These are phyloP conservation scores for Drosophila lowei DNA, from an alignment of 1,140 invertebrate species.

Conservation along the genomic window DNA sequence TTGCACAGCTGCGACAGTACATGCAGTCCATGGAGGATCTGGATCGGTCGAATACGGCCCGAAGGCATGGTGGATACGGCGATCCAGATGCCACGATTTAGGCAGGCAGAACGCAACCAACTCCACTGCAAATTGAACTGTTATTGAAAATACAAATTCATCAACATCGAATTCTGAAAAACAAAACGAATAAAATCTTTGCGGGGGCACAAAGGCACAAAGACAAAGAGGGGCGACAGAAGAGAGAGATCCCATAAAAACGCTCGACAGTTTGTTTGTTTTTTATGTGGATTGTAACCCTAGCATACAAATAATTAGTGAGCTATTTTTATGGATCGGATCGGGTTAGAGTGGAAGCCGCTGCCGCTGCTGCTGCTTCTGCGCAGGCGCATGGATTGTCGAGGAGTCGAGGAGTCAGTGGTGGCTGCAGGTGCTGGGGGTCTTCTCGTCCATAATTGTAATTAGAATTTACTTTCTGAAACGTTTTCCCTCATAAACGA, in stretches of 20 bases:
- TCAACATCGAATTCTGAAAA: constrained; percentile 9
- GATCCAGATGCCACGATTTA: constrained; percentile 12
- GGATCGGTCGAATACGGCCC: not conserved
- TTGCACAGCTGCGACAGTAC: constrained; percentile 11
- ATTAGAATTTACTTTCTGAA: constrained; percentile 68
- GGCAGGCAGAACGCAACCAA: not conserved
- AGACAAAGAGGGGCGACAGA: not conserved
- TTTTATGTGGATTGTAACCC: constrained; percentile 65
- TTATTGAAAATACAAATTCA: constrained; percentile 6
- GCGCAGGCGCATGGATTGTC: constrained; percentile 43
- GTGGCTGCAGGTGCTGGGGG: constrained; percentile 71
- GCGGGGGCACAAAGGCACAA: constrained; percentile 56
- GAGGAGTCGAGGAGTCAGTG: no score
- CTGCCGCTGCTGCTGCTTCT: constrained; percentile 37
- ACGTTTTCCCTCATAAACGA: not conserved
- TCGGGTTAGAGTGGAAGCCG: no score
- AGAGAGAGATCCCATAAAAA: constrained; percentile 52
- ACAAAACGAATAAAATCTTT: constrained; percentile 42
- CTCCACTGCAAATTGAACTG: constrained; percentile 4
- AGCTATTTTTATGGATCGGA: constrained; percentile 64
- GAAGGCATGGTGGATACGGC: constrained; percentile 14
- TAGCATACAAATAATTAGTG: constrained; percentile 72
- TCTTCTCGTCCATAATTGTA: constrained; percentile 62
- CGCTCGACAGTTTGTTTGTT: constrained; percentile 52
- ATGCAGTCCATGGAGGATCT: not conserved